These are phyloP conservation scores for Steatornis caripensis DNA, from an alignment of 2,113 vertebrate genomes.

Conservation along the genomic window DNA sequence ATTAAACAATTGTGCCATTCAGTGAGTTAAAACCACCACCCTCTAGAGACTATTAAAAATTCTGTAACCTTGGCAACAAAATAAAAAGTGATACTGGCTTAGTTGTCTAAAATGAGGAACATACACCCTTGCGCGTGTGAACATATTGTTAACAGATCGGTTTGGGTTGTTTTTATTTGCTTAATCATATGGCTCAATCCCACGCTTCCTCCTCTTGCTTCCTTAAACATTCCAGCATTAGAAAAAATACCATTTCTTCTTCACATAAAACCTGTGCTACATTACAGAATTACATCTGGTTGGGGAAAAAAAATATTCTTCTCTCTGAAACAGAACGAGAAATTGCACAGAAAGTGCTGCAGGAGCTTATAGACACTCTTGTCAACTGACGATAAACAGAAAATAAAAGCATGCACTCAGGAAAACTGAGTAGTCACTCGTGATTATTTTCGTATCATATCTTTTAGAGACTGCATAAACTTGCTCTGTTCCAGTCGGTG, in stretches of 20 bases:
- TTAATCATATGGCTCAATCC: neutral
- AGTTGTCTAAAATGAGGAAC: neutral
- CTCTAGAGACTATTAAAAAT: conserved; percentile 24
- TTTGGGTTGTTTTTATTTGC: neutral
- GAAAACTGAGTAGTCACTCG: conserved; percentile 5
- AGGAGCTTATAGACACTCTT: neutral
- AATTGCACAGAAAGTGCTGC: neutral
- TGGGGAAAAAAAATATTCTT: neutral
- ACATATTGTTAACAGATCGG: conserved; percentile 12
- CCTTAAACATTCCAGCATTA: neutral
- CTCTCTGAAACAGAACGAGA: neutral
- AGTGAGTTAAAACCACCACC: neutral
- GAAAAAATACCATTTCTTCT: neutral
- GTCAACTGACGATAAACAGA: conserved; percentile 1
- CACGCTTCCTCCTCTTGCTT: neutral
- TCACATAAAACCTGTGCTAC: neutral
- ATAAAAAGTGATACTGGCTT: neutral
- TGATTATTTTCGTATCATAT: conserved; percentile 38
- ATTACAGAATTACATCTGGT: neutral
- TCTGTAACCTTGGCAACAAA: conserved; percentile 55
- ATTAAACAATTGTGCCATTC: neutral
- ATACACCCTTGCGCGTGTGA: neutral
- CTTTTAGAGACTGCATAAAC: neutral
- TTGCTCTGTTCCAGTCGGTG: neutral
- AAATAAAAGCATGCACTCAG: neutral